phyloP scores from a whole-genome alignment of 2,888 invertebrate species.

The Drosophila tripunctata region DNA sequence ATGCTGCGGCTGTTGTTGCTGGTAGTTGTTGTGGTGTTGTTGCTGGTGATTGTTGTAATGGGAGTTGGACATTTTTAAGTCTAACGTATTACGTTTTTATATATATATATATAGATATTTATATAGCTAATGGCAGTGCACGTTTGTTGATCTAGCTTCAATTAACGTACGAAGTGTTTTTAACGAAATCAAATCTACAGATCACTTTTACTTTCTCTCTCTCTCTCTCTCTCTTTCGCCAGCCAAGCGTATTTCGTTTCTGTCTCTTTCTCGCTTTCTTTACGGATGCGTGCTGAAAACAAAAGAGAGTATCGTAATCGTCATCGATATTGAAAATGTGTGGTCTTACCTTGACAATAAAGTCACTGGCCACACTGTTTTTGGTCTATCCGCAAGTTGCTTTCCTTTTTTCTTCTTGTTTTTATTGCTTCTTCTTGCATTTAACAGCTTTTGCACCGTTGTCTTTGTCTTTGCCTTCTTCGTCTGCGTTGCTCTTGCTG shows the following conservation, averaged over 20 bases:
- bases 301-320: too few species aligned
- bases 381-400: conserved; percentile 16
- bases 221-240: conserved; percentile 43
- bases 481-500: conserved; percentile 17
- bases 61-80: conserved; percentile 70
- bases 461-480: conserved; percentile 27
- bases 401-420: conserved; percentile 26
- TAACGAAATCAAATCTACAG: conserved; percentile 51
- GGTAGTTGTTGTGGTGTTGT: conserved; percentile 59
- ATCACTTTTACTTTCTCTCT: too few species aligned
- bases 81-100: conserved; percentile 54
- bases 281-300: neutral
- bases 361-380: conserved; percentile 34
- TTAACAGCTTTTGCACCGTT: conserved; percentile 38
- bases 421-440: conserved; percentile 32
- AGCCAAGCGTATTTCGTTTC: conserved; percentile 66
- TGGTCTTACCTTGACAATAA: conserved; percentile 42
- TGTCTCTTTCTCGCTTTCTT: conserved; percentile 34
- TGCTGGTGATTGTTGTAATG: conserved; percentile 68
- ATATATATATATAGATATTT: conserved; percentile 34
- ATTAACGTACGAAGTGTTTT: conserved; percentile 59
- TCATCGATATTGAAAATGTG: too few species aligned
- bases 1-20: conserved; percentile 59
- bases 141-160: conserved; percentile 75
- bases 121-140: conserved; percentile 81